Evolutionary conservation across 2,113 vertebrate genomes (phyloP), one percentile per base, ranked within the genome.

Genomic region (Pseudolaguvia tuberculata): DNA sequence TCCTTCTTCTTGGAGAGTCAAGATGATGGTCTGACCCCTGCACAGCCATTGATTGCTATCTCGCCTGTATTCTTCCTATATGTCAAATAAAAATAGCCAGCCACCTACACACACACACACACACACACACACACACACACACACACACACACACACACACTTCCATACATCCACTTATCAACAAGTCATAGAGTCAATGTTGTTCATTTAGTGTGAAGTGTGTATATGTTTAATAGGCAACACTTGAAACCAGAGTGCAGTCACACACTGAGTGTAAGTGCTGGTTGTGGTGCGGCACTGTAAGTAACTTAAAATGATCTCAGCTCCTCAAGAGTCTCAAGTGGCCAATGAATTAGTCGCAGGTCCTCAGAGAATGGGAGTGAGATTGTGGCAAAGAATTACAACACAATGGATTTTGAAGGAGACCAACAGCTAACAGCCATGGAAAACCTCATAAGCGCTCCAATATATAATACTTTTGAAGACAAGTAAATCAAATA

Each of bases 281-380:
- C 59, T 51, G 65, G 71, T n/a, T 73, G 29, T 51, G 39, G 25
- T 13, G 35, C 20, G 65, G 62, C 18, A 47, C 57, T 5, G 31
- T 56, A 71, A 78, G 66, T 47, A 81, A 61, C 83, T 82, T 75
- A 79, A 85, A 83, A 87, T 86, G 79, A 79, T 79, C 80, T 48
- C 82, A 58, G 84, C 77, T 81, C 82, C 83, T 86, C 79, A 72
- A 65, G 84, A 84, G 82, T 85, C 86, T 88, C 85, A 85, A 88
- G 87, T 87, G 85, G 80, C 85, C 84, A 83, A 88, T 90, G 81
- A 90, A 90, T 89, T 87, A 91, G 89, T 89, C 83, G 86, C 87
- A 82, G 80, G 76, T 79, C 71, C 71, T 75, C 82, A 83, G 84
- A 78, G 61, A 66, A 51, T 45, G 9, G 18, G 42, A n/a, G 50